These are phyloP conservation scores for Orthonyx spaldingii DNA, from an alignment of 2,113 vertebrate genomes.

Conservation along the genomic window DNA sequence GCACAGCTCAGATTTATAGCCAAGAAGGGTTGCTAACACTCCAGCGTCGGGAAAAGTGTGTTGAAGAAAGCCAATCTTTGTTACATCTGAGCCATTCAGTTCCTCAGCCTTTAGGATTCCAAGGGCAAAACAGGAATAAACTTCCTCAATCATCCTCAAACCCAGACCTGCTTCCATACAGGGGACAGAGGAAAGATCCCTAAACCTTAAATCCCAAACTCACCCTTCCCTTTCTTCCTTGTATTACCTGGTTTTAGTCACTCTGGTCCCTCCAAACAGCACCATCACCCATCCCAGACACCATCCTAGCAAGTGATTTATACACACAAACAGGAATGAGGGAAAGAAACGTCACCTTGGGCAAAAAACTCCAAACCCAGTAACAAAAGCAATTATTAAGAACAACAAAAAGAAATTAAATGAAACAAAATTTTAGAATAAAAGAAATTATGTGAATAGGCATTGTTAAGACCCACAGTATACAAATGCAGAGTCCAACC, in stretches of 20 bases:
- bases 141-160: neutral
- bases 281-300: neutral
- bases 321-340: neutral
- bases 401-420: neutral
- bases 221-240: neutral
- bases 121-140: neutral
- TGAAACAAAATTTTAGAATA: too few species aligned
- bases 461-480: neutral
- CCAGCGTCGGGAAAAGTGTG: neutral
- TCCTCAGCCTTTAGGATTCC: neutral
- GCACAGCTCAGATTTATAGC: neutral
- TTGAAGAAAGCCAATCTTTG: neutral
- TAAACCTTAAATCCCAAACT: neutral
- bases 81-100: neutral
- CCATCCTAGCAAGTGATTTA: neutral
- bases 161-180: neutral
- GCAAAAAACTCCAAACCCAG: neutral
- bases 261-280: neutral
- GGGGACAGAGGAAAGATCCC: neutral
- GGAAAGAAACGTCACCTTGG: neutral
- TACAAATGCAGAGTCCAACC: neutral
- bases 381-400: neutral
- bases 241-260: neutral
- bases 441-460: neutral
- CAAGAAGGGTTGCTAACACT: neutral